phyloP scores from a whole-genome alignment of 2,888 invertebrate species.

The Rosalia funebris region DNA sequence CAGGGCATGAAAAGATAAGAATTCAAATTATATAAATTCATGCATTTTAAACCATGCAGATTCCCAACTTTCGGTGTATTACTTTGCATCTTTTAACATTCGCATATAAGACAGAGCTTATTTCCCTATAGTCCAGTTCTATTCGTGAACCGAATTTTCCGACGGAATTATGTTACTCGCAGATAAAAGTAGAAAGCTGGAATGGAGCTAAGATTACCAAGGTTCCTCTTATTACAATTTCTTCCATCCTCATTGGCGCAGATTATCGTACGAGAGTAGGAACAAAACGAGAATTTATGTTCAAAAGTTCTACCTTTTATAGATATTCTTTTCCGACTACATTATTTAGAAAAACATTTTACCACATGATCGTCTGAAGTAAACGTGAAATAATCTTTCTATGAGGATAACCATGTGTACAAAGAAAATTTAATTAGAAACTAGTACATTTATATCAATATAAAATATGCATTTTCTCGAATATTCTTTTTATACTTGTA shows the following conservation, averaged over 20 bases:
- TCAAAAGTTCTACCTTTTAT: slow-evolving; percentile 32
- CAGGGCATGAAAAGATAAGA: slow-evolving; percentile 44
- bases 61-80: slow-evolving; percentile 59
- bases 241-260: slow-evolving; percentile 48
- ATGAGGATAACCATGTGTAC: no score
- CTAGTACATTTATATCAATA: no score
- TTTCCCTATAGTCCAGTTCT: slow-evolving; percentile 61
- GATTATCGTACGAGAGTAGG: slow-evolving; percentile 53
- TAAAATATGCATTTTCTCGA: no score
- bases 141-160: slow-evolving; percentile 53
- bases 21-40: slow-evolving; percentile 59
- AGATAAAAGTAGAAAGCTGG: slow-evolving; percentile 56
- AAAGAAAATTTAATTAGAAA: no score
- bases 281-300: slow-evolving; percentile 55
- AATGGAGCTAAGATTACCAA: slow-evolving; percentile 52
- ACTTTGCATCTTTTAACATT: slow-evolving; percentile 63
- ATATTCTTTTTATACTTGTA: no score
- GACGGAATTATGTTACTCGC: slow-evolving; percentile 56
- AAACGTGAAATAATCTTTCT: no score
- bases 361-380: no score
- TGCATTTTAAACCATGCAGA: slow-evolving; percentile 63
- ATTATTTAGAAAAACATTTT: no score
- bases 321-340: no score
- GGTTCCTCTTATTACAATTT: slow-evolving; percentile 47
- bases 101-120: slow-evolving; percentile 58